These are phyloP conservation scores for Cololabis saira DNA, from an alignment of 2,113 vertebrate species.

Conservation along the genomic window DNA sequence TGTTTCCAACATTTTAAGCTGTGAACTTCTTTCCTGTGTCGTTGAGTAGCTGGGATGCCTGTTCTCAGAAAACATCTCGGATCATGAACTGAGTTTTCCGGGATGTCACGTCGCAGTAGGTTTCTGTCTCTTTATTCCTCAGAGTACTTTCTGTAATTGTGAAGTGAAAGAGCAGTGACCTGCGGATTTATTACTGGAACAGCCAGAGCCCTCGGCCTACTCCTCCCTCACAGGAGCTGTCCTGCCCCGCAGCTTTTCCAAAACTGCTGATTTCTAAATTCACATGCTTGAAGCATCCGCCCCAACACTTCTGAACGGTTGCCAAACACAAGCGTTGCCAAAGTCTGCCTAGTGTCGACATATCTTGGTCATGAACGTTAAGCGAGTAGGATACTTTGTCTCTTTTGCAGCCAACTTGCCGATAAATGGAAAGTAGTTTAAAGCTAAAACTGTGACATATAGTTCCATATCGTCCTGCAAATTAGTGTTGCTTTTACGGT, in stretches of 20 bases:
- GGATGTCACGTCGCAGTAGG: conserved; percentile 33
- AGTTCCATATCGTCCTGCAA: no score
- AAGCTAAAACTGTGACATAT: conserved; percentile 13
- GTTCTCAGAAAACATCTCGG: not conserved
- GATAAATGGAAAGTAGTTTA: conserved; percentile 3
- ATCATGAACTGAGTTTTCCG: not conserved
- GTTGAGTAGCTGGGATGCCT: not conserved
- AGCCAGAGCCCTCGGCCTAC: conserved; percentile 33
- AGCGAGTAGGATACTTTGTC: conserved; percentile 26
- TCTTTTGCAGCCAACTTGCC: conserved; percentile 13
- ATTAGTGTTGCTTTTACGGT: not conserved
- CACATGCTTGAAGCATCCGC: conserved; percentile 43
- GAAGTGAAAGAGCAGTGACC: conserved; percentile 63
- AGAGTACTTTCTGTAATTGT: conserved; percentile 29
- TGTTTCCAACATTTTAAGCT: not conserved
- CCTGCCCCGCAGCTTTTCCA: conserved; percentile 34
- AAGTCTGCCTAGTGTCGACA: conserved; percentile 57
- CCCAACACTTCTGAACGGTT: conserved; percentile 38
- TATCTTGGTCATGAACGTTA: conserved; percentile 26
- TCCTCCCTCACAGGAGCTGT: conserved; percentile 53
- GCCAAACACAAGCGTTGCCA: conserved; percentile 49
- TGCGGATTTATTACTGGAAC: conserved; percentile 60
- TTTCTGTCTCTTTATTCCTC: conserved; percentile 23
- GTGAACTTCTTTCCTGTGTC: not conserved
- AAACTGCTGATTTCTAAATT: conserved; percentile 69